phyloP scores from a whole-genome alignment of 2,113 vertebrate species.

The Silurus asotus region DNA sequence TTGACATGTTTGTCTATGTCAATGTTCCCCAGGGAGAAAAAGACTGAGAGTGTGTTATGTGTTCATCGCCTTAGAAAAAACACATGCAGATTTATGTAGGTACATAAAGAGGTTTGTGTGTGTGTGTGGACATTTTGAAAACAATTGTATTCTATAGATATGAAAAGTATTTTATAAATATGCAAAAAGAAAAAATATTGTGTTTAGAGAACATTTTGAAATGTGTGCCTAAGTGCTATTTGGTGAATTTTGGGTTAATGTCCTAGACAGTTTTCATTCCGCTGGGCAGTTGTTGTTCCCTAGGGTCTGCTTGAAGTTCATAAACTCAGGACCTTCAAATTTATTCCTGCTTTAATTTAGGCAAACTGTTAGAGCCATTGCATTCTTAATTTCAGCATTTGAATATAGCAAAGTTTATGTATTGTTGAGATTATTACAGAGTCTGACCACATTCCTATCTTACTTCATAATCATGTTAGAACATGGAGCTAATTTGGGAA shows the following conservation, averaged over 20 bases:
- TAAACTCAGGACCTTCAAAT: background rate
- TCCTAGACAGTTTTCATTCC: background rate
- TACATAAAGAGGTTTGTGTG: background rate
- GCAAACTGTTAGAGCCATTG: background rate
- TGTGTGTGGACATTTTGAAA: background rate
- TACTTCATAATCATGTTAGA: background rate
- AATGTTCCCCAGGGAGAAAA: background rate
- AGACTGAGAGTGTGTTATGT: background rate
- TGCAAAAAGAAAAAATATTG: background rate
- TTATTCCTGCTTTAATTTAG: background rate
- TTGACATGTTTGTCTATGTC: slow-evolving; percentile 4
- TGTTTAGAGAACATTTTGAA: background rate
- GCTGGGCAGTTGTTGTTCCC: background rate
- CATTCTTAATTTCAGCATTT: background rate
- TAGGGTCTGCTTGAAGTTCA: background rate
- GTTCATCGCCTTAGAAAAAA: background rate
- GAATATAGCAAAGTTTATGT: background rate
- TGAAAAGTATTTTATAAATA: background rate
- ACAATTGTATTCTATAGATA: background rate
- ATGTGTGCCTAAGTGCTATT: background rate
- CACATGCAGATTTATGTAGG: background rate
- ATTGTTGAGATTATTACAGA: background rate
- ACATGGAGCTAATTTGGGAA: background rate
- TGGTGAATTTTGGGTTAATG: background rate
- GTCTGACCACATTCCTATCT: background rate